Base-by-base conservation (phyloP, 1,140 invertebrate species). In the Euschistus heros region DNA sequence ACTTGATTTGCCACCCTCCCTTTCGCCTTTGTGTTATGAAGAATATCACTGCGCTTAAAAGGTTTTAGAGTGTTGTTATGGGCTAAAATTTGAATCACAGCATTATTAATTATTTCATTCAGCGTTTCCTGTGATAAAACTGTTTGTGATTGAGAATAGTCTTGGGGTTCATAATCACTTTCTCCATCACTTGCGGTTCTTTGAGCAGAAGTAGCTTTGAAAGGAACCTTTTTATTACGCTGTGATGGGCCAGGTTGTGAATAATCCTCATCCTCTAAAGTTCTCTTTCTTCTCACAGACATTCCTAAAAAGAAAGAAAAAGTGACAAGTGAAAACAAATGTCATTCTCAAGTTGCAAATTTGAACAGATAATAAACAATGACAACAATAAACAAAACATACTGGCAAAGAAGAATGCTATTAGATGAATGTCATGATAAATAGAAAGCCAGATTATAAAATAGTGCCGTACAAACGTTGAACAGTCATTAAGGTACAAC, bases 1-100 rank as follows among this genome's bases (percentile, higher is more conserved):
- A 61, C 42, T 42, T 61, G 30, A 24, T 18, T 24, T 14, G 59
- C 59, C 17, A 61, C 15, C 15, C 42, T 61, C 10, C 59, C 59
- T 42, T 61, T 61, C 0, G 37, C 42, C 26, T 61, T 33, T 6
- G 59, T 61, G 59, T 61, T 61, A 37, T 61, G 59, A 15, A 61
- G 37, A 42, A 61, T 61, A 15, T 61, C 59, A n/a, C 17, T 18
- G 7, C 42, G 15, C 22, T 61, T 61, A 15, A 61, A 42, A 37
- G 59, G 59, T 18, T 30, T n/a, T 10, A 61, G 59, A 44, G 59
- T 61, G n/a, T n/a, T n/a, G 17, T 61, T 61, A 22, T 61, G 59
- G 10, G 59, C 59, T 44, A 61, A 44, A 18, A 61, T 33, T 18
- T 42, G n/a, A 8, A 37, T 42, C 30, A 61, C 59, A 37, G 59